Conservation (phyloP, 1,140 invertebrate genomes). For the Calephelis nemesis region DNA sequence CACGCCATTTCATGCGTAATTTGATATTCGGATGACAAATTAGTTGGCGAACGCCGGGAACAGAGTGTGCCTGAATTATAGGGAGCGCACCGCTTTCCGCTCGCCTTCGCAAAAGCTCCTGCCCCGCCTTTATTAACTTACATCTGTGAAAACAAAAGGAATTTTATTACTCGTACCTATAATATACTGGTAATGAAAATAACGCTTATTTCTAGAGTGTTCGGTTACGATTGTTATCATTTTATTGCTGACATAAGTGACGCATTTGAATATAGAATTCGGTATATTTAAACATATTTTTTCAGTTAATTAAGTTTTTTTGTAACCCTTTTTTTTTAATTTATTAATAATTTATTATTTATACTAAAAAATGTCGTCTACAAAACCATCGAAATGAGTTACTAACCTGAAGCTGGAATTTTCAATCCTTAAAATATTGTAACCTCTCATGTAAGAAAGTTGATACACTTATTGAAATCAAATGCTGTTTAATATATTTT, state of each 20-base stretch:
- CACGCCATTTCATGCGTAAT: slow-evolving; percentile 72
- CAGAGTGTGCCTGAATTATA: slow-evolving; percentile 58
- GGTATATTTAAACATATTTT: too few species aligned
- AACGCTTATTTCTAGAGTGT: not conserved
- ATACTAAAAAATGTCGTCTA: too few species aligned
- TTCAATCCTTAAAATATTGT: too few species aligned
- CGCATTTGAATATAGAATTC: too few species aligned
- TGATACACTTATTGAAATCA: too few species aligned
- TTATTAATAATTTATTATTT: too few species aligned
- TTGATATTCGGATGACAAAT: slow-evolving; percentile 77
- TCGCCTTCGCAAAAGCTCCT: slow-evolving; percentile 13
- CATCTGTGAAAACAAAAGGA: slow-evolving; percentile 9
- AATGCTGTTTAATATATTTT: too few species aligned
- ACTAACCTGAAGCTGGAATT: too few species aligned
- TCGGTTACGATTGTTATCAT: not conserved
- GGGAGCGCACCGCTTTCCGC: slow-evolving; percentile 33
- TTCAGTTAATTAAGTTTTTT: too few species aligned
- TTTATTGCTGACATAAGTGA: not conserved
- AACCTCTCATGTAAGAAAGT: too few species aligned
- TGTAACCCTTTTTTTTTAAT: too few species aligned
- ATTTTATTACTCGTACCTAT: slow-evolving; percentile 26
- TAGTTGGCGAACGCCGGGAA: slow-evolving; percentile 57
- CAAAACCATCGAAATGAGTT: too few species aligned
- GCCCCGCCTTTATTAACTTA: slow-evolving; percentile 25
- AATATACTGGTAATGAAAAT: slow-evolving; percentile 12